Evolutionary conservation across 2,888 invertebrate genomes (phyloP), one percentile per base, ranked within the genome.

Genomic region (Muscina levida): DNA sequence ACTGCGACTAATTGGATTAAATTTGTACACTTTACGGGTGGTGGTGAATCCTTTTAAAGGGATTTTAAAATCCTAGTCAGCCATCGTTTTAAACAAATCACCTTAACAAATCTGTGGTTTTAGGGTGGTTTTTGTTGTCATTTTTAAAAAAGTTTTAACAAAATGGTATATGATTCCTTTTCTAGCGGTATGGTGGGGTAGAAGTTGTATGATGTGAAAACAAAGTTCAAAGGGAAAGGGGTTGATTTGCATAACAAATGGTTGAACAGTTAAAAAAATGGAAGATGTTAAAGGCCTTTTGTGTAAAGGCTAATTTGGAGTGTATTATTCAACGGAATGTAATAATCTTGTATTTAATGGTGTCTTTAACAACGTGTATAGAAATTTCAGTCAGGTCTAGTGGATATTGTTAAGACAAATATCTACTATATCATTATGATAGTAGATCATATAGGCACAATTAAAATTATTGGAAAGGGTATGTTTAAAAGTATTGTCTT

Each of bases 1-100:
- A 66, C 76, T 56, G 44, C 62, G 22, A 44, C 76, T 46, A 71
- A 76, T 65, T 26, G 26, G 75, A 70, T 75, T 75, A 68, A 37
- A 67, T 37, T 68, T 59, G 48, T 26, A 42, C 62, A 22, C 62
- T 62, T 37, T 57, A 31, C 11, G 4, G 15, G 22, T 42, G n/a
- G n/a, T n/a, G n/a, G 4, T 11, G 31, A 71, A 46, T 31, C 39
- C 17, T 26, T 48, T 65, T 8, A 1, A 62, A 22, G n/a, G 26
- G 19, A 44, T 46, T 71, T 57, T 39, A 53, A 46, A 65, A 11
- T 59, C 51, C 48, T 62, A 3, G 6, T 51, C 17, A 6, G 22
- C 17, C 42, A 70, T 37, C 31, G 46, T 15, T 76, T 76, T 71
- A 37, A 46, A 65, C 39, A 68, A 75, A 75, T 74, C 67, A 67